Evolutionary conservation across 2,113 vertebrate species (phyloP), one percentile per base, ranked within the genome.

Genomic region (Myotis brandtii): DNA sequence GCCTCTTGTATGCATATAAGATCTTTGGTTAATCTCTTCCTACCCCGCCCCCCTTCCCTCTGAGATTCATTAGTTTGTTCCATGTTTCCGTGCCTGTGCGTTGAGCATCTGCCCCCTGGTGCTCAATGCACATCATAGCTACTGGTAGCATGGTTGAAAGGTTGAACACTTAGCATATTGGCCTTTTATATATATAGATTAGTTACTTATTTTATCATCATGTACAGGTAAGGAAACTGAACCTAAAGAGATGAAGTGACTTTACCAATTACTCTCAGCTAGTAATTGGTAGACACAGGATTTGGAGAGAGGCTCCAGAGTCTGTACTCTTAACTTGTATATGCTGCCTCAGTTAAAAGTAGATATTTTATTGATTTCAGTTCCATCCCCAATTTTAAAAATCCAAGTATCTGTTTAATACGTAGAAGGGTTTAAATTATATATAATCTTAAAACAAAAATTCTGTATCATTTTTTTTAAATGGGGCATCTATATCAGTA

Each of bases 241-340:
- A 10, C 40, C 5, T 54, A 27, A 46, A 50, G 5, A n/a, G 2
- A 34, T 80, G 40, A 95, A 86, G 73, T 8, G 34, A 56, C 3
- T 86, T 96, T 94, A 6, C 85, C 54, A 95, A 89, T 88, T 88
- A 70, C 32, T 2, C 32, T 23, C 32, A 48, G 23, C 12, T 76
- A 32, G 1, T 7, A 76, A 20, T 12, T 13, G 2, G 40, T 50
- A 70, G 75, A 82, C 12, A 17, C 13, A 34, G 12, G 32, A 75
- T 59, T 88, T 56, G 7, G 16, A 87, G 20, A 56, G 46, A 50
- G 6, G 1, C 30, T 76, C 32, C 30, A 67, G 7, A 25, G 2
- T 56, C 32, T 83, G 16, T n/a, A 16, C 1, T 30, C 37, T 92
- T 86, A 64, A 43, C 25, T 64, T 76, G 3, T 18, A 25, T 30